A percentile compares a stretch with the other conserved stretches of the same genome.
These are phyloP conservation scores for Sinonovacula constricta DNA, from an alignment of 1,140 invertebrate species.

Conservation along the genomic window DNA sequence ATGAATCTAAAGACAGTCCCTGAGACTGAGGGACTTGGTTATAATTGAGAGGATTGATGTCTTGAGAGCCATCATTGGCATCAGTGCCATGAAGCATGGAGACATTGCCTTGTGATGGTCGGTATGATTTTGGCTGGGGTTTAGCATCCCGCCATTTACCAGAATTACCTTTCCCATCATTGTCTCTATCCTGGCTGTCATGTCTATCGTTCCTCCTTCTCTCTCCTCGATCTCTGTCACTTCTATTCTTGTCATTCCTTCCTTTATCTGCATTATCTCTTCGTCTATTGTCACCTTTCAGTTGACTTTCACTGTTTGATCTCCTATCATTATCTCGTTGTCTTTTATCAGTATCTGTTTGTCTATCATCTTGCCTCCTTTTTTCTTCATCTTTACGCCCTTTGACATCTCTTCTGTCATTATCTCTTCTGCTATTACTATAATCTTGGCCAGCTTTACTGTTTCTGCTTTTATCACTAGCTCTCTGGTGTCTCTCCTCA, in stretches of 20 bases:
- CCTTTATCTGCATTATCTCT: background rate
- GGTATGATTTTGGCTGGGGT: too few relatives aligned
- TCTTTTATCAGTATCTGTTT: background rate
- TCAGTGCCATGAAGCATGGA: too few relatives aligned
- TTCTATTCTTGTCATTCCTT: background rate
- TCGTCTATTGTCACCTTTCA: conserved; percentile 3
- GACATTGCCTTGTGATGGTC: too few relatives aligned
- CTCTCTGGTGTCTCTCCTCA: too few relatives aligned
- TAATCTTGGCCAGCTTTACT: background rate
- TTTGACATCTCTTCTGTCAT: background rate
- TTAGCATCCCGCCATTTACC: too few relatives aligned
- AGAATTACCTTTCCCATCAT: background rate
- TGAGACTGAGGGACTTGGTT: too few relatives aligned
- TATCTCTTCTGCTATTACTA: background rate
- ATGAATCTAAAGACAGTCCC: too few relatives aligned
- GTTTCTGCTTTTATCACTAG: background rate
- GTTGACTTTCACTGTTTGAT: background rate
- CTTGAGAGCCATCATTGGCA: too few relatives aligned
- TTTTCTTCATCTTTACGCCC: background rate
- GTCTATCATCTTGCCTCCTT: conserved; percentile 18
- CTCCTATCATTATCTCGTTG: background rate
- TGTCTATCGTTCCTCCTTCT: conserved; percentile 2
- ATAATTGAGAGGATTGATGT: too few relatives aligned
- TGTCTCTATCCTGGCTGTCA: background rate
- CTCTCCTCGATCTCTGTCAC: background rate